These are phyloP conservation scores for Xestoiulus laeticollis DNA, from an alignment of 2,888 invertebrate species.

Conservation along the genomic window DNA sequence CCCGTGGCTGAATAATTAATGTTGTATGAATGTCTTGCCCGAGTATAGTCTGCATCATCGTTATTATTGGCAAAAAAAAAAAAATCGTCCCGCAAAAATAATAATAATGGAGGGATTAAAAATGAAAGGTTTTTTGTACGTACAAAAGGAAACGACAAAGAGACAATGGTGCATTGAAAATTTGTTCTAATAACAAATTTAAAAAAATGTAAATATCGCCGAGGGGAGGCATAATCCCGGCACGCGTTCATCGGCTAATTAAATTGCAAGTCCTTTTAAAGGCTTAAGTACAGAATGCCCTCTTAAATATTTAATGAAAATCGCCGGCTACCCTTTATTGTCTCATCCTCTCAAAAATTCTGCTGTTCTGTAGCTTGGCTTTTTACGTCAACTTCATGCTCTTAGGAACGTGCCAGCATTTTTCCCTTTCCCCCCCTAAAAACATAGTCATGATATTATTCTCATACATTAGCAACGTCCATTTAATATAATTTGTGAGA, in stretches of 20 bases:
- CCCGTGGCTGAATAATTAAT: slow-evolving; percentile 32
- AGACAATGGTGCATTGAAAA: slow-evolving; percentile 19
- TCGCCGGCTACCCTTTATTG: not conserved
- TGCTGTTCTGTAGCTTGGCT: not conserved
- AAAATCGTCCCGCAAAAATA: not conserved
- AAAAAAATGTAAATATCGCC: slow-evolving; percentile 27
- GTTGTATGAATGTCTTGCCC: not conserved
- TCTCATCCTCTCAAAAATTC: not conserved
- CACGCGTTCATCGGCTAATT: slow-evolving; percentile 15
- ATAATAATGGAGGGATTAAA: slow-evolving; percentile 37
- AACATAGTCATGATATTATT: not conserved
- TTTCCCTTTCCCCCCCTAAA: not conserved
- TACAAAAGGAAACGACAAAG: slow-evolving; percentile 4
- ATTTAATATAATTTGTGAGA: not conserved
- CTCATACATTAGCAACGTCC: not conserved
- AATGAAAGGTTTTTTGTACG: slow-evolving; percentile 29
- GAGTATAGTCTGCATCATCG: not conserved
- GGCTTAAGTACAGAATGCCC: slow-evolving; percentile 14
- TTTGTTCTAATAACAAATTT: slow-evolving; percentile 24
- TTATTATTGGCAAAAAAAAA: not conserved
- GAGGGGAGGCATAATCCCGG: slow-evolving; percentile 28
- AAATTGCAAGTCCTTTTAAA: slow-evolving; percentile 15
- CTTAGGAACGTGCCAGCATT: not conserved
- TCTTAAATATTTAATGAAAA: slow-evolving; percentile 32
- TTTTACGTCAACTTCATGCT: not conserved